phyloP scores from a whole-genome alignment of 2,113 vertebrate genomes.

The Barnardius zonarius region DNA sequence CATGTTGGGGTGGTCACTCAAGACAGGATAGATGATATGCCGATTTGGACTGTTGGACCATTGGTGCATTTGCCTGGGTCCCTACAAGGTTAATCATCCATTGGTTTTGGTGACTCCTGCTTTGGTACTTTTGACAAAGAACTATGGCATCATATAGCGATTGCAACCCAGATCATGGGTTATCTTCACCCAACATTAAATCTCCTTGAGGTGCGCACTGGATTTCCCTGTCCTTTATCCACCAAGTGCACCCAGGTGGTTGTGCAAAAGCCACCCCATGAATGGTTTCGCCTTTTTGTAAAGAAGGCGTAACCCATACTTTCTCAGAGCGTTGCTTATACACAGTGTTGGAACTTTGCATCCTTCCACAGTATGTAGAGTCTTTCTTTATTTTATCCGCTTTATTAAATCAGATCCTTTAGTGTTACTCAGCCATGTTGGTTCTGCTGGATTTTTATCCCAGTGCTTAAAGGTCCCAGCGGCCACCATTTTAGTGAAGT shows the following conservation, averaged over 20 bases:
- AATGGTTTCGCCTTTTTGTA: not conserved
- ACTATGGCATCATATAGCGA: not conserved
- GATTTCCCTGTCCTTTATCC: not conserved
- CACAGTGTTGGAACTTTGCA: fast-evolving
- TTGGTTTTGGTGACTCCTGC: not conserved
- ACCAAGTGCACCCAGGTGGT: not conserved
- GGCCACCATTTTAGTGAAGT: not conserved
- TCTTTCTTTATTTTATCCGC: not conserved
- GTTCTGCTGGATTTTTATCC: not conserved
- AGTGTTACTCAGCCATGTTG: not conserved
- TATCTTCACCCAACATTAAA: not conserved
- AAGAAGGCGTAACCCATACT: not conserved
- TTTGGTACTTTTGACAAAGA: not conserved
- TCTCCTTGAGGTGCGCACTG: not conserved
- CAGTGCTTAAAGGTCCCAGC: not conserved
- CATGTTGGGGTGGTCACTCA: not conserved
- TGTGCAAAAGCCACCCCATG: not conserved
- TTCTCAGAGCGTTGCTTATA: not conserved
- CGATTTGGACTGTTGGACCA: not conserved
- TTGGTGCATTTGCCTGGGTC: not conserved
- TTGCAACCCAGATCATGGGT: not conserved
- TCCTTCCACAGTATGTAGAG: fast-evolving
- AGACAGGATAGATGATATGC: not conserved
- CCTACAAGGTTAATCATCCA: not conserved
- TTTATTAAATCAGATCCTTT: not conserved